These are phyloP conservation scores for Mobula hypostoma DNA, from an alignment of 2,113 vertebrate genomes.

Conservation along the genomic window DNA sequence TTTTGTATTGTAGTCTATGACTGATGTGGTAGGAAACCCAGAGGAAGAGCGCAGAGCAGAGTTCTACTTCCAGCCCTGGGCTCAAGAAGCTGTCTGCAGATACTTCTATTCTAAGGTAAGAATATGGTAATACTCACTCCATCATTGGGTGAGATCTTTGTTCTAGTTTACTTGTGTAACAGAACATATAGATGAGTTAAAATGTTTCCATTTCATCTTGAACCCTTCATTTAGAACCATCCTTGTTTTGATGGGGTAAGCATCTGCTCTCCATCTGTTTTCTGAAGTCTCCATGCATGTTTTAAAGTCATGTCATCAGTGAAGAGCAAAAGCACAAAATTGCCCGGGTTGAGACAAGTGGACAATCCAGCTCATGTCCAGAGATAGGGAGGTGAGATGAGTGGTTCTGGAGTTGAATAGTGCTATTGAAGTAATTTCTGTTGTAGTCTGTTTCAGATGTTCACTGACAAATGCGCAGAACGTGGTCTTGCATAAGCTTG, in stretches of 20 bases:
- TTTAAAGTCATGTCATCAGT: not conserved
- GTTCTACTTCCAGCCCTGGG: slow-evolving; percentile 99
- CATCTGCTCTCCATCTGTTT: too few species aligned
- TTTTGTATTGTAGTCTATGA: slow-evolving; percentile 77
- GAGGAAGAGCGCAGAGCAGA: slow-evolving; percentile 93
- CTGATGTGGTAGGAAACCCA: slow-evolving; percentile 92
- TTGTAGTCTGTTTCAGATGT: not conserved
- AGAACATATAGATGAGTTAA: not conserved
- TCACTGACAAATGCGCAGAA: not conserved
- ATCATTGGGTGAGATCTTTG: not conserved
- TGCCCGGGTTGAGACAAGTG: not conserved
- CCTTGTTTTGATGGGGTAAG: not conserved
- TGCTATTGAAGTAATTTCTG: not conserved
- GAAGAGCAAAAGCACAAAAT: not conserved
- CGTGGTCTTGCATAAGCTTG: not conserved
- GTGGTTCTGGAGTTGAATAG: not conserved
- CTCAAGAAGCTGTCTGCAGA: slow-evolving; percentile 92
- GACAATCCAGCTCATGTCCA: not conserved
- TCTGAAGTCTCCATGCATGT: not conserved
- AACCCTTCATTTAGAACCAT: not conserved
- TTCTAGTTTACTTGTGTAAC: not conserved
- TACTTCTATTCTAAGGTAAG: slow-evolving; percentile 97
- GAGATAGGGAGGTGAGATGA: not conserved
- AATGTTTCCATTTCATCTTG: not conserved
- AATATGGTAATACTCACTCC: not conserved